These are phyloP conservation scores for Pocillopora meandrina DNA, from an alignment of 92 coral and sea anemone species.

Conservation along the genomic window DNA sequence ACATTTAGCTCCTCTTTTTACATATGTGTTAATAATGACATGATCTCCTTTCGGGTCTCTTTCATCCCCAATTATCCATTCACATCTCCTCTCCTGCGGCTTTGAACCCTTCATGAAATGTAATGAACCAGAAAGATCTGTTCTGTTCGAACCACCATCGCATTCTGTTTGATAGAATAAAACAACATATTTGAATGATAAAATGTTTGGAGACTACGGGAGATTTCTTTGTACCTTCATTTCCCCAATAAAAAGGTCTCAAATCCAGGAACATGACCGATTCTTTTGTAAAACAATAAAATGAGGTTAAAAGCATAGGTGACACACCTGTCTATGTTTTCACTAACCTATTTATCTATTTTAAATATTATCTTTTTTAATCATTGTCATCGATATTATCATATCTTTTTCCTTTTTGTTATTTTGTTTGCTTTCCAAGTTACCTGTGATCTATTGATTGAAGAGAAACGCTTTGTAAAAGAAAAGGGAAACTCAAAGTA, in stretches of 20 bases:
- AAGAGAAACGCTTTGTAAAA: too few relatives aligned
- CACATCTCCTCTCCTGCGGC: slow-evolving; percentile 6
- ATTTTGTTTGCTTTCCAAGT: too few relatives aligned
- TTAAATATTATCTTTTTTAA: too few relatives aligned
- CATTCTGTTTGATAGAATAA: neutral
- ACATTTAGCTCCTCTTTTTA: neutral
- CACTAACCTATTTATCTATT: too few relatives aligned
- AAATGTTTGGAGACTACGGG: neutral
- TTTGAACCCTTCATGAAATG: neutral
- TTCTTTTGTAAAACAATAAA: neutral
- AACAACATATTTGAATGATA: neutral
- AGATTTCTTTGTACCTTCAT: neutral
- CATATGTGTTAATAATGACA: neutral
- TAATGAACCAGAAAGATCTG: slow-evolving; percentile 10
- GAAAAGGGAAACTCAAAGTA: too few relatives aligned
- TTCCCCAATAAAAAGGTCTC: neutral
- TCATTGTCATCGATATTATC: too few relatives aligned
- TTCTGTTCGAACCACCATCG: neutral
- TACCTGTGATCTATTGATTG: too few relatives aligned
- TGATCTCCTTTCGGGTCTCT: neutral
- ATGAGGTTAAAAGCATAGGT: neutral
- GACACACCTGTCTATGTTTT: neutral
- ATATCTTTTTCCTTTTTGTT: too few relatives aligned
- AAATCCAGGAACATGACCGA: too few relatives aligned
- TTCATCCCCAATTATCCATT: slow-evolving; percentile 5